Percentiles rank a stretch among this genome's conserved stretches.
Evolutionary conservation across 2,113 vertebrate genomes (phyloP).

Genomic region (Nematolebias whitei): DNA sequence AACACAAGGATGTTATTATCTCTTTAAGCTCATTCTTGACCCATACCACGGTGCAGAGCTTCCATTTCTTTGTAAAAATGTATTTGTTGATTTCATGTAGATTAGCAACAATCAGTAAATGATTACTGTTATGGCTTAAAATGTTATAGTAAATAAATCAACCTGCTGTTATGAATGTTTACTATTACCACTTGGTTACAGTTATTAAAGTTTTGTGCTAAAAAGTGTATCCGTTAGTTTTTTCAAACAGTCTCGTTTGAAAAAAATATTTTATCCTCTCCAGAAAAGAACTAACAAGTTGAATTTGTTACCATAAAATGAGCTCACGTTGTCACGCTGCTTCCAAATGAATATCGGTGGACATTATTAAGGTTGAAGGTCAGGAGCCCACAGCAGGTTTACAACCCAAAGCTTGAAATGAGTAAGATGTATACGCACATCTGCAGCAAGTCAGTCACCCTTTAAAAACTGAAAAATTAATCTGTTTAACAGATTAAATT

Average conservation of each 20-base stretch:
- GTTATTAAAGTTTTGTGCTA: neutral
- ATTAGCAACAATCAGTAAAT: too few species aligned
- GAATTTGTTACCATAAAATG: neutral
- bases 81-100: too few species aligned
- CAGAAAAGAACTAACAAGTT: neutral
- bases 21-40: too few species aligned
- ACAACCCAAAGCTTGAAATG: constrained; percentile 44
- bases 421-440: constrained; percentile 56
- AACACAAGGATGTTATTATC: too few species aligned
- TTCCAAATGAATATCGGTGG: constrained; percentile 18
- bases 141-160: too few species aligned
- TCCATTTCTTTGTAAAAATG: too few species aligned
- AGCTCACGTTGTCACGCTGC: neutral
- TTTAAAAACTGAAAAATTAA: constrained; percentile 45
- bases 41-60: too few species aligned
- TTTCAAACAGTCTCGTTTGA: neutral
- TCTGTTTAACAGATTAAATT: constrained; percentile 28
- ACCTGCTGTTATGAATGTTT: neutral
- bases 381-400: constrained; percentile 47
- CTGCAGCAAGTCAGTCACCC: constrained; percentile 41
- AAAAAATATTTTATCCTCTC: neutral
- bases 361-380: constrained; percentile 58
- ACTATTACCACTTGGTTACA: neutral
- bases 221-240: neutral
- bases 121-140: too few species aligned